Evolutionary conservation across 1,140 invertebrate species (phyloP), one percentile per base, ranked within the genome.

Genomic region (Bombyx mandarina): DNA sequence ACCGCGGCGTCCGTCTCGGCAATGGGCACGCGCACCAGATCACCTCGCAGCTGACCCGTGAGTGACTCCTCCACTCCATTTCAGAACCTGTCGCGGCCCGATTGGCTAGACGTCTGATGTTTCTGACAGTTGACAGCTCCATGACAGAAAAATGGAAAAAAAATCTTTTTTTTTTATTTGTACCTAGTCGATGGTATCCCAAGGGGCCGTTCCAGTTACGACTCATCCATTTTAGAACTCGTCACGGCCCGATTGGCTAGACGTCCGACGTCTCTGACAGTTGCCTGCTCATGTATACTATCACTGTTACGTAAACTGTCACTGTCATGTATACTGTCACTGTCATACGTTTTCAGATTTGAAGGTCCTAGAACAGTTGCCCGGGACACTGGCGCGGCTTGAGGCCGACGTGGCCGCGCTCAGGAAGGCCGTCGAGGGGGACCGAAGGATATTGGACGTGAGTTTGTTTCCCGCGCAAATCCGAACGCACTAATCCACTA

Each of bases 21-120:
- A 82, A 83, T 58, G 81, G 79, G 43, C 79, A 86, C 70, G 79
- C 82, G 26, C 77, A 86, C 53, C 82, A 86, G 58, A 84, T 86
- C 43, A 77, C 77, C 0, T 81, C 81, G 52, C 81, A 83, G 46
- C 70, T 86, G 1, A 86, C 80, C 51, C 80, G 83, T 86, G 26
- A 82, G 76, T 73, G 45, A 46, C 8, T 2, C n/a, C 1, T 62
- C 82, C 22, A 2, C 22, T 51, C 49, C 22, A 8, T 51, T 35
- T 35, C 1, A 35, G 26, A 35, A 5, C 26, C 4, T 1, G 26
- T 35, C 26, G 26, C 26, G 26, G 26, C 26, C 1, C 1, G 26
- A 35, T 35, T 35, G 26, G 26, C 26, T 5, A 5, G 26, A 35
- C 26, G 4, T 2, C 4, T 35, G 26, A 35, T 1, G 4, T 18